Conservation (phyloP, 2,113 vertebrate species). For the Lates calcarifer region DNA sequence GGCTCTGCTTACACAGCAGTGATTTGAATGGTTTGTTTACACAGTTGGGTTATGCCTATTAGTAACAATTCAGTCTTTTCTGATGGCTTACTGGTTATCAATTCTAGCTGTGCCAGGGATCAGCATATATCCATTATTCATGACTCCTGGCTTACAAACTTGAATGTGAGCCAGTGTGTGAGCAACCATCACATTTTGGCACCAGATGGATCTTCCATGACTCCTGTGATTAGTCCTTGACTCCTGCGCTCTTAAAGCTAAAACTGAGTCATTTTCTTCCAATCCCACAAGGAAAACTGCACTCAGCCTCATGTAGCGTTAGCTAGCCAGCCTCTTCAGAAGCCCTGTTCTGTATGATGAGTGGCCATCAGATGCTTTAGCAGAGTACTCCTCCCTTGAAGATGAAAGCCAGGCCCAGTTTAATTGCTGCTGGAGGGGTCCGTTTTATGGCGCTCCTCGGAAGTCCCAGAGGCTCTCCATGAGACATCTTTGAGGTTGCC, state of each 20-base stretch:
- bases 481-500: conserved; percentile 72
- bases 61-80: conserved; percentile 64
- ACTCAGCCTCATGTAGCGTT: neutral
- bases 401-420: conserved; percentile 75
- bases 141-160: conserved; percentile 28
- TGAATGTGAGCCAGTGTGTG: conserved; percentile 56
- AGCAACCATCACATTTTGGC: conserved; percentile 48
- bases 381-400: conserved; percentile 47
- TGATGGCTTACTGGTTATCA: conserved; percentile 64
- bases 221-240: conserved; percentile 29
- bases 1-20: conserved; percentile 65
- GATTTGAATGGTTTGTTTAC: conserved; percentile 72
- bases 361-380: conserved; percentile 58
- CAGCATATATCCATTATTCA: conserved; percentile 56
- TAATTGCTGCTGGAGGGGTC: conserved; percentile 74
- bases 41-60: conserved; percentile 71
- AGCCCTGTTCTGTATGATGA: conserved; percentile 52
- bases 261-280: conserved; percentile 44
- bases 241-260: conserved; percentile 44
- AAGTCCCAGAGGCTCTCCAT: conserved; percentile 72
- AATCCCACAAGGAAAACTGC: conserved; percentile 31
- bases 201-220: conserved; percentile 2
- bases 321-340: conserved; percentile 39
- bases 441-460: conserved; percentile 70
- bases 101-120: conserved; percentile 54